These are phyloP conservation scores for Netelia melanura DNA, from an alignment of 2,888 invertebrate genomes.

Conservation along the genomic window DNA sequence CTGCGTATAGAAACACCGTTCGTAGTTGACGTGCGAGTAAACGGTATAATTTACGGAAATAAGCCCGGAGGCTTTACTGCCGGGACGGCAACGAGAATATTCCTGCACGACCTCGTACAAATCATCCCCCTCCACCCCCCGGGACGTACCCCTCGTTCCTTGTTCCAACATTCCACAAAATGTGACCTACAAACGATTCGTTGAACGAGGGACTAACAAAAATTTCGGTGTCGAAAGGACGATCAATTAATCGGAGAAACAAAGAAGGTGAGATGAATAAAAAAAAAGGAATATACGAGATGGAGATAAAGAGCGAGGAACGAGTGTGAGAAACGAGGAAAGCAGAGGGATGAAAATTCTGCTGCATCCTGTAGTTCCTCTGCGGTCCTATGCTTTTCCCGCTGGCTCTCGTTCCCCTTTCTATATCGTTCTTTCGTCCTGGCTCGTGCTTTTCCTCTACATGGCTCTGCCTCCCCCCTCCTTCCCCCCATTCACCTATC, in stretches of 20 bases:
- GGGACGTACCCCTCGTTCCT: background rate
- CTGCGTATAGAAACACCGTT: conserved; percentile 8
- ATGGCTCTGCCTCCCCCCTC: background rate
- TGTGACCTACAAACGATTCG: conserved; percentile 37
- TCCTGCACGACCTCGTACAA: background rate
- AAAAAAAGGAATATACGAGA: background rate
- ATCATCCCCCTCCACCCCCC: background rate
- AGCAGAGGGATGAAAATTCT: conserved; percentile 57
- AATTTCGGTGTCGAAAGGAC: background rate
- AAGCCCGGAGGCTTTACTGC: conserved; percentile 27
- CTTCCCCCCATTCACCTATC: conserved; percentile 1
- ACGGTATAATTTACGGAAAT: conserved; percentile 63
- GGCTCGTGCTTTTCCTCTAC: conserved; percentile 18
- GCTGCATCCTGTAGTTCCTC: conserved; percentile 57
- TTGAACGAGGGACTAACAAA: background rate
- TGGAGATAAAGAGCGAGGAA: conserved; percentile 7
- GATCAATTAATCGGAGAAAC: conserved; percentile 36
- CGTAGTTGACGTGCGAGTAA: conserved; percentile 44
- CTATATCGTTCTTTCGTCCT: conserved; percentile 40
- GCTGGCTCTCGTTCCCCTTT: conserved; percentile 20
- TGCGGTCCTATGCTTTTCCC: conserved; percentile 41
- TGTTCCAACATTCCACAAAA: background rate
- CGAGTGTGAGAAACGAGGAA: conserved; percentile 20
- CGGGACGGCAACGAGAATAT: conserved; percentile 41
- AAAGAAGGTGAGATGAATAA: background rate